Percentiles rank a stretch among this genome's conserved stretches.
These are phyloP conservation scores for Archivesica marissinica DNA, from an alignment of 1,140 invertebrate genomes.

Conservation along the genomic window DNA sequence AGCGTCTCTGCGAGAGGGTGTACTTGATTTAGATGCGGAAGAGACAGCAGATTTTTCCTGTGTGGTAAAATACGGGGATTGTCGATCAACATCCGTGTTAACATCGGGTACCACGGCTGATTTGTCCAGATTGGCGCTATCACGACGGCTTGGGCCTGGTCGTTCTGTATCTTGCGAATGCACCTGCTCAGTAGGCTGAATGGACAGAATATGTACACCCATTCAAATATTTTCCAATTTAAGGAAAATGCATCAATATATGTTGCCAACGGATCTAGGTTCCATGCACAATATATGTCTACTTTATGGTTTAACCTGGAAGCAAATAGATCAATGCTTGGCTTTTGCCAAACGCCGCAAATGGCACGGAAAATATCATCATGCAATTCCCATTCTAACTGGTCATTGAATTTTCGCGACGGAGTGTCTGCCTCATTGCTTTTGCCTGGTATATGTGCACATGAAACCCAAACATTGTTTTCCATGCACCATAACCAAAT, in stretches of 20 bases:
- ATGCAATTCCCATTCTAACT: conserved; percentile 50
- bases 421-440: conserved; percentile 22
- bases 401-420: conserved; percentile 27
- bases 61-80: conserved; percentile 47
- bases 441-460: conserved; percentile 43
- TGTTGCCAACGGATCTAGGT: conserved; percentile 53
- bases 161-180: conserved; percentile 53
- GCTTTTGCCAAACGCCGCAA: conserved; percentile 5
- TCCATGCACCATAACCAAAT: conserved; percentile 27
- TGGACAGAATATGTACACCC: conserved; percentile 60
- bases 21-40: not conserved
- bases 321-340: conserved; percentile 65
- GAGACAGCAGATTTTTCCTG: conserved; percentile 18
- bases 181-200: conserved; percentile 45
- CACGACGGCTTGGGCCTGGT: conserved; percentile 48
- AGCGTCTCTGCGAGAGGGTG: conserved; percentile 51
- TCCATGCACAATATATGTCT: conserved; percentile 44
- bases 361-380: conserved; percentile 24
- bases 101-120: conserved; percentile 50
- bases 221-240: conserved; percentile 41
- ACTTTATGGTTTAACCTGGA: conserved; percentile 61
- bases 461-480: conserved; percentile 38
- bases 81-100: conserved; percentile 46
- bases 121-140: conserved; percentile 65
- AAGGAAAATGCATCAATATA: conserved; percentile 66